phyloP scores from a whole-genome alignment of 2,888 invertebrate genomes.

The Clusia tigrina region DNA sequence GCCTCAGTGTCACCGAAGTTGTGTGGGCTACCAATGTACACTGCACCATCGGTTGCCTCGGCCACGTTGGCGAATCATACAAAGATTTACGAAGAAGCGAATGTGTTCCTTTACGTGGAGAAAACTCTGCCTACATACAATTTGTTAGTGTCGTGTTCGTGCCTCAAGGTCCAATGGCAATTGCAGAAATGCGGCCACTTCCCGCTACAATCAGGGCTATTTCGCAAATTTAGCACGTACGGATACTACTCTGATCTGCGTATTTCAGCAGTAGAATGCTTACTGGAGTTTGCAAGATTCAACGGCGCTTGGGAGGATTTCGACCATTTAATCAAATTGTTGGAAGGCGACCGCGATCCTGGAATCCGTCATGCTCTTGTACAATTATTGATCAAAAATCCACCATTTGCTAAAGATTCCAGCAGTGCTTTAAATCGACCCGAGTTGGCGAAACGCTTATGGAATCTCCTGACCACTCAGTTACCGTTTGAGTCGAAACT shows the following conservation, averaged over 20 bases:
- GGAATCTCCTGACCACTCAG: slow-evolving; percentile 82
- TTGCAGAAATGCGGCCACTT: slow-evolving; percentile 94
- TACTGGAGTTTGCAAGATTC: slow-evolving; percentile 89
- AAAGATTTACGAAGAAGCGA: slow-evolving; percentile 92
- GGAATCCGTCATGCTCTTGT: slow-evolving; percentile 80
- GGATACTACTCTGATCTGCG: slow-evolving; percentile 92
- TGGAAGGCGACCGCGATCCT: slow-evolving; percentile 90
- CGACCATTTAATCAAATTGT: slow-evolving; percentile 80
- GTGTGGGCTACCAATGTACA: slow-evolving; percentile 80
- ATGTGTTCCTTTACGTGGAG: slow-evolving; percentile 91
- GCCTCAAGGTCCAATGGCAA: slow-evolving; percentile 87
- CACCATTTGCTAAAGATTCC: slow-evolving; percentile 80
- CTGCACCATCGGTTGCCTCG: slow-evolving; percentile 84
- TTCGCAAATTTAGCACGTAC: slow-evolving; percentile 89
- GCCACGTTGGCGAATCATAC: slow-evolving; percentile 90
- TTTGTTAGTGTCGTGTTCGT: slow-evolving; percentile 87
- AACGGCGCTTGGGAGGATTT: slow-evolving; percentile 87
- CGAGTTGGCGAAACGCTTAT: slow-evolving; percentile 83
- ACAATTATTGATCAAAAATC: slow-evolving; percentile 77
- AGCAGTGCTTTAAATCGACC: slow-evolving; percentile 79
- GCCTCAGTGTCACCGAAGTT: slow-evolving; percentile 95
- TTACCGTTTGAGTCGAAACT: too few relatives aligned
- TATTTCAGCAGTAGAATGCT: slow-evolving; percentile 87
- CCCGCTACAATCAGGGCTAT: slow-evolving; percentile 88
- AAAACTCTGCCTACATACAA: slow-evolving; percentile 94